Evolutionary conservation across 2,113 vertebrate species (phyloP).

Genomic region (Neodontobutis hainanensis): DNA sequence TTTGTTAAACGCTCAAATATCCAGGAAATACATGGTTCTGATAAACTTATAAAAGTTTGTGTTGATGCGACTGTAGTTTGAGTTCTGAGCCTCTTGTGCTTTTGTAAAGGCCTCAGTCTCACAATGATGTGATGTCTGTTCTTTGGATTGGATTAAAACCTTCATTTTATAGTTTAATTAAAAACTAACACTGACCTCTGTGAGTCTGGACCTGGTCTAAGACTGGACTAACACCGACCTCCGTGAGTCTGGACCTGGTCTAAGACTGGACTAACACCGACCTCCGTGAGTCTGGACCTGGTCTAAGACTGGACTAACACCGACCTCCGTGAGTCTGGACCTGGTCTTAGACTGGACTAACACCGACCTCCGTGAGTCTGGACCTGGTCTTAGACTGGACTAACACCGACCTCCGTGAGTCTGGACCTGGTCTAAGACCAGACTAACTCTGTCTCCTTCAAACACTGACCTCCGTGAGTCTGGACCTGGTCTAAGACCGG

Average conservation of each 20-base stretch:
- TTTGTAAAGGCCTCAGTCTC: slow-evolving; percentile 36
- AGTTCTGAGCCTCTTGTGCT: too few species aligned
- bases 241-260: neutral
- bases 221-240: too few species aligned
- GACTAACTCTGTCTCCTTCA: too few species aligned
- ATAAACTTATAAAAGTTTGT: too few species aligned
- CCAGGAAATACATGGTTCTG: too few species aligned
- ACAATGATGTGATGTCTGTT: slow-evolving; percentile 44
- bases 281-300: neutral
- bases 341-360: neutral
- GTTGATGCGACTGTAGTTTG: too few species aligned
- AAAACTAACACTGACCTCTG: too few species aligned
- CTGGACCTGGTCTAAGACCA: neutral
- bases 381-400: neutral
- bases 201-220: too few species aligned
- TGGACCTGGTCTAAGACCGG: neutral
- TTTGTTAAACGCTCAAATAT: too few species aligned
- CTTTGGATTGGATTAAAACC: slow-evolving; percentile 27
- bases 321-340: neutral
- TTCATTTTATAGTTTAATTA: too few species aligned
- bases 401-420: neutral
- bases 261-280: too few species aligned
- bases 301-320: neutral
- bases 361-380: neutral
- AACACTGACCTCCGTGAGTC: neutral